Percentiles rank a stretch among this genome's conserved stretches.
phyloP scores from a whole-genome alignment of 2,113 vertebrate genomes.

The Eupsittula cactorum region DNA sequence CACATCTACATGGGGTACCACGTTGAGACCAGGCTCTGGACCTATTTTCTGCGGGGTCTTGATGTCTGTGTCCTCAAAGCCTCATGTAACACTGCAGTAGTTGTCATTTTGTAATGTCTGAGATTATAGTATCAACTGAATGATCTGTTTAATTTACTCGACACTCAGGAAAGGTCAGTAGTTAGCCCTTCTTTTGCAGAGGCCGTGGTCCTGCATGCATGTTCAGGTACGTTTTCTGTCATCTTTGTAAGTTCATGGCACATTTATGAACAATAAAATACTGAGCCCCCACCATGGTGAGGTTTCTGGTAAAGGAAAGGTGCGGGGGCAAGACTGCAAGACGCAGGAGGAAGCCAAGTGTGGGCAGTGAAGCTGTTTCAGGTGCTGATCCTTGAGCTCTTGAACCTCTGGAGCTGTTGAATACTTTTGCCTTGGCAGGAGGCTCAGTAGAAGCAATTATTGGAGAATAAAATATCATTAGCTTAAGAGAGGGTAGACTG shows the following conservation, averaged over 20 bases:
- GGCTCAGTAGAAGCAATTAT: background rate
- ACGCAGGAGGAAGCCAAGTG: background rate
- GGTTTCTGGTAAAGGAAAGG: background rate
- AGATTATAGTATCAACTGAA: background rate
- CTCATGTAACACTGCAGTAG: background rate
- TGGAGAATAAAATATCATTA: background rate
- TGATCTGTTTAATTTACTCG: background rate
- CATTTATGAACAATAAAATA: background rate
- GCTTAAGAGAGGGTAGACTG: background rate
- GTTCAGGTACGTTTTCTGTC: rapidly evolving
- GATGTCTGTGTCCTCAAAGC: background rate
- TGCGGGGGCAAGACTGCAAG: background rate
- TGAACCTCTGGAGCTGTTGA: background rate
- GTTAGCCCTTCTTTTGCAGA: background rate
- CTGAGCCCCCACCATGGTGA: background rate
- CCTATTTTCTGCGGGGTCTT: background rate
- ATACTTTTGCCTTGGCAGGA: background rate
- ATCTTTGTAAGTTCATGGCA: background rate
- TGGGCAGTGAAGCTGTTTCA: background rate
- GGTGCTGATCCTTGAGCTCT: background rate
- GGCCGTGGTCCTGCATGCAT: rapidly evolving
- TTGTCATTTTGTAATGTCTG: background rate
- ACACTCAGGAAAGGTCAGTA: background rate
- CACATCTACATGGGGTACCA: too few relatives aligned
- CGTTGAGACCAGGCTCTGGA: background rate